Base-by-base conservation (phyloP, 2,113 vertebrate species). In the Rhagologus leucostigma region DNA sequence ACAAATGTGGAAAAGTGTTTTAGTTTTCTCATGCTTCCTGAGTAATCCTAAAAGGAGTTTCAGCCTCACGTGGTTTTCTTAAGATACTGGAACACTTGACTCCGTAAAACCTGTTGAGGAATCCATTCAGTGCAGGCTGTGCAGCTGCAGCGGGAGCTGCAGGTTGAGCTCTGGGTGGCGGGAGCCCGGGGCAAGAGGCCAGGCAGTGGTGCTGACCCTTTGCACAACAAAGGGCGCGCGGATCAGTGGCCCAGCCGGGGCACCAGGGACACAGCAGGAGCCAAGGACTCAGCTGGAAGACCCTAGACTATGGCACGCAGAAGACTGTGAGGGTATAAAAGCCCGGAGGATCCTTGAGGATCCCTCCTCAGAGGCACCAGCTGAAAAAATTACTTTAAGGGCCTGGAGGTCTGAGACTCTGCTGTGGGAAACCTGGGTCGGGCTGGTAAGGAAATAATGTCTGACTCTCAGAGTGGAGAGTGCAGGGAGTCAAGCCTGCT, bases 1-100 rank as follows among this genome's bases (percentile, higher is more conserved):
- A 90, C 89, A 62, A 93, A 92, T 73, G 75, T 93, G 89, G 95
- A 95, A 95, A 90, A 95, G 37, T 67, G n/a, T 63, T 94, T 86
- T 49, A 18, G 35, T 88, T 95, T 90, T 91, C 55, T 92, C 41
- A 63, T 96, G 89, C 74, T 94, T 94, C 90, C 81, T 93, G 87
- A 92, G 47, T 94, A 92, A 82, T 95, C 69, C 69, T 80, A 16
- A 78, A 91, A 89, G 52, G 73, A 89, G 73, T 81, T 92, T 89
- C 83, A 56, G 73, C 69, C 89, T 92, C 35, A 3, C 52, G 69
- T 78, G 87, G 69, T 90, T 90, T 88, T 67, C 35, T 47, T 60
- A 32, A 70, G 41, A 24, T 32, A 14, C 11, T 47, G 73, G 80
- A 78, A 52, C 9, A 1, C 18, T 67, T 94, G 33, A 27, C 52